Percentiles rank a stretch among this genome's conserved stretches.
Conservation (phyloP, 1,140 invertebrate genomes). For the Platyscapa corneri region DNA sequence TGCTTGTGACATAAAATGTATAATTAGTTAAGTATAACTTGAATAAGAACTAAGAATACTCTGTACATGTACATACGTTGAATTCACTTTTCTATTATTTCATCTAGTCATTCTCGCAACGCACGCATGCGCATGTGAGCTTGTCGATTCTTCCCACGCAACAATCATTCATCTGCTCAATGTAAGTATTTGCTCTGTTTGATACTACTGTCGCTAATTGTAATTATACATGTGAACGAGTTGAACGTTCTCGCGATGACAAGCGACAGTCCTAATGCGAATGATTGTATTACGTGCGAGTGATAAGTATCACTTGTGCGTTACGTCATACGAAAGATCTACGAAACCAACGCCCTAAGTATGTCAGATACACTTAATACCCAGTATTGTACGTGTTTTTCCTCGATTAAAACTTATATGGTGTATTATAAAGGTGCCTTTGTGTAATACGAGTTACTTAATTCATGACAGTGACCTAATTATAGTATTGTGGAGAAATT, state of each 20-base stretch:
- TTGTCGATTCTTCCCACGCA: constrained; percentile 54
- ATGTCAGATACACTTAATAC: too few relatives aligned
- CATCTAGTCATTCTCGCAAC: constrained; percentile 54
- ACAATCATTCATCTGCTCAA: constrained; percentile 45
- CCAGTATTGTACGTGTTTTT: background rate
- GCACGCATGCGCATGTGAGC: too few relatives aligned
- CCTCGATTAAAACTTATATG: background rate
- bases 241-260: constrained; percentile 30
- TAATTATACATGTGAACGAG: constrained; percentile 46
- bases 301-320: background rate
- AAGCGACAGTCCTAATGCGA: background rate
- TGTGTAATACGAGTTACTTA: background rate
- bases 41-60: background rate
- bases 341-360: constrained; percentile 22
- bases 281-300: constrained; percentile 9
- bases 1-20: background rate
- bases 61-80: background rate
- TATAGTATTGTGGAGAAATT: background rate
- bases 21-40: background rate
- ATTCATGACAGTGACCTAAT: background rate
- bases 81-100: constrained; percentile 54
- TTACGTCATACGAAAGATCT: background rate
- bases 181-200: constrained; percentile 11
- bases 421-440: background rate
- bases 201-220: constrained; percentile 13